Evolutionary conservation across 1,140 invertebrate species (phyloP).

Genomic region (Formica exsecta): DNA sequence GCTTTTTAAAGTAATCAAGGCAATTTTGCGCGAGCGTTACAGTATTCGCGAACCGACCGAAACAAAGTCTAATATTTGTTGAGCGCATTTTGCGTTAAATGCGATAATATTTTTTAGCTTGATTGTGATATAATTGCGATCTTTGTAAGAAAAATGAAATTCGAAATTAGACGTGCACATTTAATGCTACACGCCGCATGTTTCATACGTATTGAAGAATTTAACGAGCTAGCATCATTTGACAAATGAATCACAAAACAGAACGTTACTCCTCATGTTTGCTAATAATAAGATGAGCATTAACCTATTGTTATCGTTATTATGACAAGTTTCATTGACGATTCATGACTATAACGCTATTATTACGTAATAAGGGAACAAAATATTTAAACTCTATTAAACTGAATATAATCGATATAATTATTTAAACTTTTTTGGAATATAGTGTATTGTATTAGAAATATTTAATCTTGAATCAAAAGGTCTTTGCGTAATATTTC

Average conservation of each 20-base stretch:
- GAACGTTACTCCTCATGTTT: neutral
- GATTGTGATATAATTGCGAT: neutral
- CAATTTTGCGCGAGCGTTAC: slow-evolving; percentile 28
- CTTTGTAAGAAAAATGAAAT: slow-evolving; percentile 26
- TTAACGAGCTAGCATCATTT: neutral
- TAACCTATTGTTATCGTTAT: neutral
- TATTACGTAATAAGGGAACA: neutral
- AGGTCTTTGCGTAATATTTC: neutral
- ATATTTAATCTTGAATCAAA: neutral
- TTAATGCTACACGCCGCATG: slow-evolving; percentile 10
- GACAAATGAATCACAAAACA: neutral
- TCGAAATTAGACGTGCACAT: slow-evolving; percentile 24
- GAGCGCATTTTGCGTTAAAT: slow-evolving; percentile 9
- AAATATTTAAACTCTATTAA: slow-evolving; percentile 25
- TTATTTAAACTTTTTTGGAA: neutral
- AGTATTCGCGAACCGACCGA: slow-evolving; percentile 11
- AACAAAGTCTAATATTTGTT: slow-evolving; percentile 36
- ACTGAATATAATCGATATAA: neutral
- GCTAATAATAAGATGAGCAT: neutral
- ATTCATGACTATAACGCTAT: neutral
- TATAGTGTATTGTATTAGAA: neutral
- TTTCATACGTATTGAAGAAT: neutral
- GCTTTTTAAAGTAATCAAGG: slow-evolving; percentile 56
- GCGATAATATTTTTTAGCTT: slow-evolving; percentile 9
- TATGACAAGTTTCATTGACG: neutral